A percentile compares a stretch with the other conserved stretches of the same genome.
phyloP scores from a whole-genome alignment of 2,113 vertebrate genomes.

The Acrocephalus kingi region DNA sequence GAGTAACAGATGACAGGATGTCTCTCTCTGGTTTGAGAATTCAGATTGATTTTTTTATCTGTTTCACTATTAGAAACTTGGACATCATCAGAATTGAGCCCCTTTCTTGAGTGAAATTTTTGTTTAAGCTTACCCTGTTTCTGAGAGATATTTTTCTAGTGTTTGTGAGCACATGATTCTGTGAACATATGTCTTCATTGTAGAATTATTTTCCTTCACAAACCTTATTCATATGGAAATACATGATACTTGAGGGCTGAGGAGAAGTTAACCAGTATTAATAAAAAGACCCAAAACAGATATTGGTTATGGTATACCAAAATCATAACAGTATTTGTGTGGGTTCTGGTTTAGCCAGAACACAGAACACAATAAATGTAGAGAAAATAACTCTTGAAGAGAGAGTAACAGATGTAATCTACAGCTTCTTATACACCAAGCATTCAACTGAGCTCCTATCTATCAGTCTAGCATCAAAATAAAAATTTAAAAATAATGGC shows the following conservation, averaged over 20 bases:
- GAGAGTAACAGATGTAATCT: neutral
- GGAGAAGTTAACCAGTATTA: neutral
- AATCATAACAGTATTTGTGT: neutral
- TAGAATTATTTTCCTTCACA: neutral
- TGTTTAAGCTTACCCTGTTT: neutral
- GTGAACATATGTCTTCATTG: neutral
- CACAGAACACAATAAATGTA: neutral
- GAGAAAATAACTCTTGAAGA: neutral
- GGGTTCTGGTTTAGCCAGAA: neutral
- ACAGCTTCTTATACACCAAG: neutral
- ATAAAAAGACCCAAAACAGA: neutral
- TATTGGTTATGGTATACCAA: neutral
- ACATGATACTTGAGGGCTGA: neutral
- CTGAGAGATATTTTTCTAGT: neutral
- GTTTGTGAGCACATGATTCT: neutral
- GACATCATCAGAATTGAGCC: neutral
- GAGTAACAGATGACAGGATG: neutral
- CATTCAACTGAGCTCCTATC: neutral
- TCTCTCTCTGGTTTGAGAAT: neutral
- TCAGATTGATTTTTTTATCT: neutral
- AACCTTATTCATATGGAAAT: accelerated
- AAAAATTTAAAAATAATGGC: neutral
- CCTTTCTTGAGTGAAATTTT: neutral
- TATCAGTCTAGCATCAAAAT: neutral
- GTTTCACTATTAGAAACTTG: neutral